These are phyloP conservation scores for Lycodopsis pacificus DNA, from an alignment of 2,797 vertebrate species.

Conservation along the genomic window DNA sequence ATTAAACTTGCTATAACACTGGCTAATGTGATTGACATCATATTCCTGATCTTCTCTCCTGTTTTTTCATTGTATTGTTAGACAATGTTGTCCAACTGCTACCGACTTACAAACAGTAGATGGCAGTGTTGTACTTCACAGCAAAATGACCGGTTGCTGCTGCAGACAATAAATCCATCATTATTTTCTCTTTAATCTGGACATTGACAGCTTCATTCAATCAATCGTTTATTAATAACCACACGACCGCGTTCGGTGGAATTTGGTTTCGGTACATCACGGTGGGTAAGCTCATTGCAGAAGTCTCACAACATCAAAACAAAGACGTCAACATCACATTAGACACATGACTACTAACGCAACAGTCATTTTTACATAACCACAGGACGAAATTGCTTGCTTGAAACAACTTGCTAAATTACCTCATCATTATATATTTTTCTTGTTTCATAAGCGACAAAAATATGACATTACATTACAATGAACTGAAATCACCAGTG, in stretches of 20 bases:
- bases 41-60: not conserved
- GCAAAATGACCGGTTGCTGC: not conserved
- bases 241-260: no score
- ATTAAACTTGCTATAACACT: not conserved
- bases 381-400: no score
- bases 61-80: not conserved
- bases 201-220: not conserved
- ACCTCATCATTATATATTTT: not conserved
- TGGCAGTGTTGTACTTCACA: slow-evolving; percentile 47
- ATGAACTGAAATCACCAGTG: not conserved
- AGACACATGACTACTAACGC: not conserved
- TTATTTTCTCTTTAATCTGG: not conserved
- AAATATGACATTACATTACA: not conserved
- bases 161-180: not conserved
- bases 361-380: no score
- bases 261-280: no score
- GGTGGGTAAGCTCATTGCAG: no score
- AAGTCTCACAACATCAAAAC: not conserved
- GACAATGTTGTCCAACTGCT: not conserved
- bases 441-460: not conserved
- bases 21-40: not conserved
- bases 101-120: slow-evolving; percentile 42
- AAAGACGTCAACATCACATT: not conserved
- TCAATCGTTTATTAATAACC: no score
- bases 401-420: not conserved